These are phyloP conservation scores for Gymnopithys bicolor DNA, from an alignment of 2,797 vertebrate species.

Conservation along the genomic window DNA sequence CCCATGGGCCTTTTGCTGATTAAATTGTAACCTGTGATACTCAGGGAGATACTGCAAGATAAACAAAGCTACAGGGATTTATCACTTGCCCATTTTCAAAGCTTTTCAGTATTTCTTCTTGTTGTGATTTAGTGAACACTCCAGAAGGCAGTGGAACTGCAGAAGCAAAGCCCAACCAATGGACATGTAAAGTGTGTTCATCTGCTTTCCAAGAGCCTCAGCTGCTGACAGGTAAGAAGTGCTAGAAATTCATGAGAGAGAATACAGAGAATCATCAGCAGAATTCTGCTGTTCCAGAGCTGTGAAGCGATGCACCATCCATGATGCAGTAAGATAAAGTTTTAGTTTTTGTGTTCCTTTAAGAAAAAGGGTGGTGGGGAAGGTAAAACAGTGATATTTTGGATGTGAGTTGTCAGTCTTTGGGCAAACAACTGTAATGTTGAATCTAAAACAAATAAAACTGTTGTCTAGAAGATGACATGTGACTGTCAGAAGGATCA, in stretches of 20 bases:
- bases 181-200: conserved; percentile 81
- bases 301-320: background rate
- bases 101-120: conserved; percentile 13
- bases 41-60: background rate
- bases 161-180: conserved; percentile 75
- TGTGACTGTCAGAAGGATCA: background rate
- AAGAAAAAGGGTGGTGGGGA: background rate
- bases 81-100: background rate
- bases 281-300: background rate
- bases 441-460: background rate
- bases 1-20: background rate
- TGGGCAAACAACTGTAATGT: background rate
- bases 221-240: conserved; percentile 78
- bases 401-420: background rate
- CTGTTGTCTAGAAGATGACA: background rate
- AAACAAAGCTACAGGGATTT: background rate
- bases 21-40: background rate
- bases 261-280: background rate
- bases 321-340: background rate
- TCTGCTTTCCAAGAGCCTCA: conserved; percentile 77
- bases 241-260: background rate
- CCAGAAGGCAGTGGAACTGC: conserved; percentile 61
- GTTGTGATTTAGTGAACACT: conserved; percentile 44
- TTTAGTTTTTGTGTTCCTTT: background rate
- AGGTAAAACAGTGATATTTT: background rate